phyloP scores from a whole-genome alignment of 2,113 vertebrate species.

The Gyps fulvus region DNA sequence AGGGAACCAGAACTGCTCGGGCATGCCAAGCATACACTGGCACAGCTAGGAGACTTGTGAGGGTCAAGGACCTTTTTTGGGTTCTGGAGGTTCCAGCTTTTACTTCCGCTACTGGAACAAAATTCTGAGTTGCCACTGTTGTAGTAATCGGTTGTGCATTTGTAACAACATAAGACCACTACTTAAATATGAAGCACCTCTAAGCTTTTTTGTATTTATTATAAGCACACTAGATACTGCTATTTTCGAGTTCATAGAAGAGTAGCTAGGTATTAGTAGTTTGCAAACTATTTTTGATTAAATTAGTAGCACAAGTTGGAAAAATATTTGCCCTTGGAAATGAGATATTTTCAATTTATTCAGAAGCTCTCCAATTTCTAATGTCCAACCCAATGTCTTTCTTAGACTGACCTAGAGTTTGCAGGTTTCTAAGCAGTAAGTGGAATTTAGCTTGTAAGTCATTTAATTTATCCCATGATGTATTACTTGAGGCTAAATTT shows the following conservation, averaged over 20 bases:
- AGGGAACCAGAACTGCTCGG: background rate
- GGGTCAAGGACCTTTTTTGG: background rate
- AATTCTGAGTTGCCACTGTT: background rate
- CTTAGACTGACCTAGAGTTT: background rate
- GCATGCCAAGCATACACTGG: accelerated
- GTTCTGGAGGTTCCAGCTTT: background rate
- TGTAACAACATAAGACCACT: background rate
- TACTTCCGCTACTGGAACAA: background rate
- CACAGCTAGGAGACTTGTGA: background rate
- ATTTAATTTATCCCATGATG: background rate
- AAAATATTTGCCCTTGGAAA: background rate
- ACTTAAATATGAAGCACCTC: background rate
- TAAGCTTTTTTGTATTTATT: background rate
- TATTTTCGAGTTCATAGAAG: background rate
- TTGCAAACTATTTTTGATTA: background rate
- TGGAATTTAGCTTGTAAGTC: background rate
- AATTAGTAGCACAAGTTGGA: background rate
- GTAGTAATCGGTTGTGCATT: background rate
- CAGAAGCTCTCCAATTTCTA: background rate
- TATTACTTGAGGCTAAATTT: background rate
- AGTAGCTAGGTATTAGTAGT: background rate
- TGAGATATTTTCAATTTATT: background rate
- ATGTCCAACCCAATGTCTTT: background rate
- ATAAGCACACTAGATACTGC: background rate
- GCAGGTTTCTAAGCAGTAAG: background rate